Percentiles rank a stretch among this genome's conserved stretches.
phyloP scores from a whole-genome alignment of 1,140 invertebrate species.

The Sarcophaga peregrina region DNA sequence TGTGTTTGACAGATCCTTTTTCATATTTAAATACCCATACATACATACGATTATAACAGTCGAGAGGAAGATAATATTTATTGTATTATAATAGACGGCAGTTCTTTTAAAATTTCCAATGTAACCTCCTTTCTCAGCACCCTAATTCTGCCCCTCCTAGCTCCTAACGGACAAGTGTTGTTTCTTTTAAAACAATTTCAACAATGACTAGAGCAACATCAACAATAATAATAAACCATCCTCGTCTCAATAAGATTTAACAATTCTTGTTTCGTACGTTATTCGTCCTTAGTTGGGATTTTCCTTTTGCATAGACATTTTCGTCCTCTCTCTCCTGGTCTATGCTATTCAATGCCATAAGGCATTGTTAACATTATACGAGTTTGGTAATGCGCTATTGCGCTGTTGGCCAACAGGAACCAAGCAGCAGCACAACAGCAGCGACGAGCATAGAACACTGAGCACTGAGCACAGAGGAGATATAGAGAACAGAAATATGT shows the following conservation, averaged over 20 bases:
- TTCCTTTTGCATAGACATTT: no score
- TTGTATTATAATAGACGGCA: neutral
- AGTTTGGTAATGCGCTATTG: neutral
- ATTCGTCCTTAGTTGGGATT: neutral
- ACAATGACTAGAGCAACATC: neutral
- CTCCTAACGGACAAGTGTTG: neutral
- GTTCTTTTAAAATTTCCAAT: neutral
- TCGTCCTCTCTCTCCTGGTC: neutral
- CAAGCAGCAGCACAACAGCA: no score
- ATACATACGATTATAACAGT: no score
- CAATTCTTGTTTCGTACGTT: neutral
- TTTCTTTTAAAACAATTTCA: neutral
- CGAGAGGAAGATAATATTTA: no score
- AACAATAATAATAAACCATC: neutral
- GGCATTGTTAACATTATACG: conserved; percentile 21
- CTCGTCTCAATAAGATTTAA: conserved; percentile 1
- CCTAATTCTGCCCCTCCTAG: neutral
- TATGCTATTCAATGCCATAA: conserved; percentile 9
- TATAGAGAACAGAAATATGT: no score
- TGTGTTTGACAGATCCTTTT: neutral
- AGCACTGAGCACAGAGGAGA: no score
- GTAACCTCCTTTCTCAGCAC: neutral
- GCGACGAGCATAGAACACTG: no score
- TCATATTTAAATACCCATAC: neutral
- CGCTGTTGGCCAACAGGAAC: no score